These are phyloP conservation scores for Apodemia duryi DNA, from an alignment of 2,888 invertebrate species.

Conservation along the genomic window DNA sequence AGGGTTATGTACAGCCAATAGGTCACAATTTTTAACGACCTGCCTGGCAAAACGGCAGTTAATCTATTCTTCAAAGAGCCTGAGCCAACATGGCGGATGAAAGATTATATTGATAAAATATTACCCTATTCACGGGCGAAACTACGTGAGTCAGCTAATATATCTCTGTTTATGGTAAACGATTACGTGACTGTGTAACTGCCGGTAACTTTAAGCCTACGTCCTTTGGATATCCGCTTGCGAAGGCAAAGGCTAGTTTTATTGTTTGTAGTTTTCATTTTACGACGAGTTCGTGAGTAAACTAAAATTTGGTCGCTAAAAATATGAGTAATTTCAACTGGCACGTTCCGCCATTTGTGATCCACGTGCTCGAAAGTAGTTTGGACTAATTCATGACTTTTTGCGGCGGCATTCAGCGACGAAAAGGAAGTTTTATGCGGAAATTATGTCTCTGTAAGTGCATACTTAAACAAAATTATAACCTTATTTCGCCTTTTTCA, in stretches of 20 bases:
- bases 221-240: conserved; percentile 51
- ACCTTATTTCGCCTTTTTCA: neutral
- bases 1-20: too few species aligned
- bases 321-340: conserved; percentile 20
- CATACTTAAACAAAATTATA: neutral
- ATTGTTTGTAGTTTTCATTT: conserved; percentile 58
- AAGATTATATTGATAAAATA: too few species aligned
- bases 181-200: conserved; percentile 40
- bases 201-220: conserved; percentile 40
- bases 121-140: too few species aligned
- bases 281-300: conserved; percentile 49
- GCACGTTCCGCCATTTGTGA: conserved; percentile 16
- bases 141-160: too few species aligned
- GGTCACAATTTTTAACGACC: too few species aligned
- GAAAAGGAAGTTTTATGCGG: conserved; percentile 9
- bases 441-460: conserved; percentile 4
- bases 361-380: conserved; percentile 13
- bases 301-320: conserved; percentile 22
- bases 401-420: conserved; percentile 4
- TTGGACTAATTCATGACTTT: conserved; percentile 13
- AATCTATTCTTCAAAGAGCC: too few species aligned
- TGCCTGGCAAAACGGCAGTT: too few species aligned
- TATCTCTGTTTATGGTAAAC: too few species aligned
- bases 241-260: conserved; percentile 56
- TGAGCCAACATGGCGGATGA: too few species aligned